Evolutionary conservation across 2,797 vertebrate genomes (phyloP).

Genomic region (Trichosurus vulpecula): DNA sequence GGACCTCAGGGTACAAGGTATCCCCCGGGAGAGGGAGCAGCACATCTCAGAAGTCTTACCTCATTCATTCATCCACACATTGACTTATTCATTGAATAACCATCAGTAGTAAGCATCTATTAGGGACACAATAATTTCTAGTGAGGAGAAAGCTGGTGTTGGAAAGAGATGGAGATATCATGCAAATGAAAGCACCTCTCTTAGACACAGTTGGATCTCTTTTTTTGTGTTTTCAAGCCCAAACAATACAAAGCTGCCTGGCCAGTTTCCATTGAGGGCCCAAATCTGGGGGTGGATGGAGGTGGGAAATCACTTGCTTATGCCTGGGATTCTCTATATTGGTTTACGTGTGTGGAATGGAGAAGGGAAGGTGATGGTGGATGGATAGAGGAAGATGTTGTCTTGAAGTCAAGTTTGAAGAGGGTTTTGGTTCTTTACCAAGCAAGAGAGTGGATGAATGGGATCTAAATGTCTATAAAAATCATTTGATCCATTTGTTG

Average conservation of each 20-base stretch:
- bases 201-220: neutral
- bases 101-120: neutral
- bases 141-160: neutral
- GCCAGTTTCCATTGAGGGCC: neutral
- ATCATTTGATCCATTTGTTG: slow-evolving; percentile 1
- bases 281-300: neutral
- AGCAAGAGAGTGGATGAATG: neutral
- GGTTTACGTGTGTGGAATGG: neutral
- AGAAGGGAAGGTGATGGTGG: neutral
- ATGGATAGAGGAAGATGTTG: neutral
- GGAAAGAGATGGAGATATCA: neutral
- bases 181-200: neutral
- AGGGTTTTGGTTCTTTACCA: neutral
- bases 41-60: neutral
- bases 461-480: slow-evolving; percentile 32
- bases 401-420: neutral
- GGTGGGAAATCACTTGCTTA: neutral
- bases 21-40: neutral
- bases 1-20: neutral
- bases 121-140: neutral
- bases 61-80: neutral
- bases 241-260: neutral
- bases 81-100: neutral
- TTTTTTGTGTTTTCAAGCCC: neutral
- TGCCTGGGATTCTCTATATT: neutral